phyloP scores from a whole-genome alignment of 2,797 vertebrate species.

The Oreochromis grahami region DNA sequence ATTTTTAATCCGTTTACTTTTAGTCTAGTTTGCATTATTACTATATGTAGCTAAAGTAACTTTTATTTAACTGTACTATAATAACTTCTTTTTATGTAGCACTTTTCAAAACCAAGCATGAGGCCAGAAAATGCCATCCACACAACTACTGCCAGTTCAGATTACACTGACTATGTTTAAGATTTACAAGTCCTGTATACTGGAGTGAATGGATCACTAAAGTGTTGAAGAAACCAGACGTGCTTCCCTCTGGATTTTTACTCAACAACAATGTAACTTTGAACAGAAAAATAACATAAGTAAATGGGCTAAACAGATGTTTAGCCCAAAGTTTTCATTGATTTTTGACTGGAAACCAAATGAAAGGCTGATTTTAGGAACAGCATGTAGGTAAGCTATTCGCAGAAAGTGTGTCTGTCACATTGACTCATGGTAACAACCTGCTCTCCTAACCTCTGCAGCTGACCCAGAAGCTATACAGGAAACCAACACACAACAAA shows the following conservation, averaged over 20 bases:
- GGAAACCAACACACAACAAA: conserved; percentile 18
- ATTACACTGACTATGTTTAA: neutral
- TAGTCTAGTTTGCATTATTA: neutral
- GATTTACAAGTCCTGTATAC: neutral
- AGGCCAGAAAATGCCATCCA: neutral
- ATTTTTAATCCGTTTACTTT: neutral
- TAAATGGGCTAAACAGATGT: neutral
- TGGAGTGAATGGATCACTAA: neutral
- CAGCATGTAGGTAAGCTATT: neutral
- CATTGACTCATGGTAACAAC: neutral
- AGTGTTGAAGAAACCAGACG: neutral
- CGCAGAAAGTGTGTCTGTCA: conserved; percentile 14
- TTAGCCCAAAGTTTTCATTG: neutral
- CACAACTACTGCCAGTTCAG: neutral
- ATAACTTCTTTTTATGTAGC: neutral
- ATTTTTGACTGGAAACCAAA: neutral
- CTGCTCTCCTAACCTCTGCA: neutral
- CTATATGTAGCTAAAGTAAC: neutral
- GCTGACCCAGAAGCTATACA: conserved; percentile 44
- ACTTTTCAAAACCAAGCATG: neutral
- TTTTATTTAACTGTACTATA: neutral
- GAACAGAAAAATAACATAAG: neutral
- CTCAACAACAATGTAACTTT: neutral
- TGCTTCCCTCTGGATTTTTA: neutral
- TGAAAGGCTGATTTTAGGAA: neutral